Percentiles rank a stretch among this genome's conserved stretches.
Evolutionary conservation across 2,113 vertebrate genomes (phyloP).

Genomic region (Ceyx cyanopectus): DNA sequence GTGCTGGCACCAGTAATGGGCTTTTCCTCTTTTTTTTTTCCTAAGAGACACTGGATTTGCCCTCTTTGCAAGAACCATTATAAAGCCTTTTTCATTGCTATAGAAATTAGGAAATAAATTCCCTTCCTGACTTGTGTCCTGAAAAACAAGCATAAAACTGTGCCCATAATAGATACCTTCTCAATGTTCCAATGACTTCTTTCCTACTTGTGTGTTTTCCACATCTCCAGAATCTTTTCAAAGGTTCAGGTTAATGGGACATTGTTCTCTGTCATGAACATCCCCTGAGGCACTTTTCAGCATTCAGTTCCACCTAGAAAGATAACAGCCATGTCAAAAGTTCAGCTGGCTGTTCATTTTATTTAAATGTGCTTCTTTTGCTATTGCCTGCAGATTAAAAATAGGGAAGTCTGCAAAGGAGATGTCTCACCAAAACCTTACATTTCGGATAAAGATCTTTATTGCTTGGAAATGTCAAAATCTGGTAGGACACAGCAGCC

Average conservation of each 20-base stretch:
- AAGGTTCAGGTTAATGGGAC: slow-evolving; percentile 49
- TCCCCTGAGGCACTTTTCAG: slow-evolving; percentile 19
- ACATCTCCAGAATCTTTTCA: background rate
- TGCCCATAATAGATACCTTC: background rate
- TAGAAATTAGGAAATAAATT: slow-evolving; percentile 34
- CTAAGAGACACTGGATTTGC: background rate
- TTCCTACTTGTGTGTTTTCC: slow-evolving; percentile 14
- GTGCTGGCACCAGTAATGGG: background rate
- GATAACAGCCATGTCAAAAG: slow-evolving; percentile 53
- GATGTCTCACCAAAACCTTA: slow-evolving; percentile 45
- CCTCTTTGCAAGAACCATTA: background rate
- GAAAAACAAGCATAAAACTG: slow-evolving; percentile 16
- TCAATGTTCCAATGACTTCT: slow-evolving; percentile 9
- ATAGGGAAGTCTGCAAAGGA: slow-evolving; percentile 33
- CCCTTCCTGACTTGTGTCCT: background rate
- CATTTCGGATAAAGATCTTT: slow-evolving; percentile 63
- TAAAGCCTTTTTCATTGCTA: background rate
- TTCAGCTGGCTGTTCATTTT: slow-evolving; percentile 58
- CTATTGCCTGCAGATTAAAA: slow-evolving; percentile 51
- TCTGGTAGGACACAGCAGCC: slow-evolving; percentile 66
- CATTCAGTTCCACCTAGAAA: slow-evolving; percentile 22
- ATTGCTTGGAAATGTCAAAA: slow-evolving; percentile 66
- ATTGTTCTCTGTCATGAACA: background rate
- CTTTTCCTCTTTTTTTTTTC: background rate
- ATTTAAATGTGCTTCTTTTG: slow-evolving; percentile 48